These are phyloP conservation scores for Podilymbus podiceps DNA, from an alignment of 2,113 vertebrate genomes.

Conservation along the genomic window DNA sequence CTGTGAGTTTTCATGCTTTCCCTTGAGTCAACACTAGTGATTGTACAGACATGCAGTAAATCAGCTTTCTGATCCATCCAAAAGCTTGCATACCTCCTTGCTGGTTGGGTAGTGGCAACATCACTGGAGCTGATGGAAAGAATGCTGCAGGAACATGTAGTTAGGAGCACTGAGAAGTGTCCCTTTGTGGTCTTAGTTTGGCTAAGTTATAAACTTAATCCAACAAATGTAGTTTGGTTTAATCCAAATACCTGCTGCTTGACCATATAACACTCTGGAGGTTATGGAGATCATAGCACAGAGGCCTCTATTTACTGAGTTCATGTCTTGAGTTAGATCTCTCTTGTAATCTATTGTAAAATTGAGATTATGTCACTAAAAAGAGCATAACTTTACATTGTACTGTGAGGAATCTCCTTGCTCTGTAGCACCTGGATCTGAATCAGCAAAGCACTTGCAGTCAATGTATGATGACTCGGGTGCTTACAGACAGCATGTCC, in stretches of 20 bases:
- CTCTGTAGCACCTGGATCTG: neutral
- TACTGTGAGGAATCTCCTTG: neutral
- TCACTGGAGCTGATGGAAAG: neutral
- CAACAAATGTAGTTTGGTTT: neutral
- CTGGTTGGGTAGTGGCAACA: neutral
- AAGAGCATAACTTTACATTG: neutral
- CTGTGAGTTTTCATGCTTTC: neutral
- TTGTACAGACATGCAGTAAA: neutral
- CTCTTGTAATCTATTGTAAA: neutral
- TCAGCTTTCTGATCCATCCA: neutral
- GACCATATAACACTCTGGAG: neutral
- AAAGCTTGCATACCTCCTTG: neutral
- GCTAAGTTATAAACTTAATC: neutral
- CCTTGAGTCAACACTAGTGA: neutral
- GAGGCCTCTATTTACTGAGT: neutral
- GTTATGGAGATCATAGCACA: neutral
- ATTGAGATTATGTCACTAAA: neutral
- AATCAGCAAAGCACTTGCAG: neutral
- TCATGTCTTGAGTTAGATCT: neutral
- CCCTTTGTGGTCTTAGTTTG: neutral
- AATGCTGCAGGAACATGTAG: neutral
- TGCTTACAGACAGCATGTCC: neutral
- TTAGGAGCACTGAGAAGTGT: neutral
- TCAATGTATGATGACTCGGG: neutral
- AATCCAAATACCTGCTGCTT: neutral